Evolutionary conservation across 2,797 vertebrate genomes (phyloP), one percentile per base, ranked within the genome.

Genomic region (Coendou prehensilis): DNA sequence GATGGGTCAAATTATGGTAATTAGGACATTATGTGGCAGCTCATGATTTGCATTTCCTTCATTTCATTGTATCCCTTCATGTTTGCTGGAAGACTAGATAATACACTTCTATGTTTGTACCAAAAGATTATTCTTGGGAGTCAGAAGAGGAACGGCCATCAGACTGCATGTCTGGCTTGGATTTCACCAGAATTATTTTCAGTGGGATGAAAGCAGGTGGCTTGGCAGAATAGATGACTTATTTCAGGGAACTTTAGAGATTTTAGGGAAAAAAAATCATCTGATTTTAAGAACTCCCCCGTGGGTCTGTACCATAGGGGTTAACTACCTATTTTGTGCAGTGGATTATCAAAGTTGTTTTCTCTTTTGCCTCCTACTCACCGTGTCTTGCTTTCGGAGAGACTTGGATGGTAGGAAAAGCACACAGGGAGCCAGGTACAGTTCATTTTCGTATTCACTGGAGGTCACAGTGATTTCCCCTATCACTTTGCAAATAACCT

Each of bases 1-100:
- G 96, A 69, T 18, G 87, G 96, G 90, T 87, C 97, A 97, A 94
- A 97, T 97, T 95, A 98, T 98, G 98, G 94, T 98, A 97, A 98
- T 98, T 95, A 97, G 97, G 54, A 87, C 89, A 82, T 97, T 81
- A 63, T 91, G 96, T 89, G 95, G 90, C 90, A 97, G 92, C 94
- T 97, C 94, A 54, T 82, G 96, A 92, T 97, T 96, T 97, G 96
- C 96, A 97, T 97, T 97, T 97, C 97, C 93, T 97, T 97, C 94
- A 93, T 96, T 91, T 95, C 93, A 93, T 95, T 98, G 97, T 97
- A 88, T 93, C 92, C 86, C 63, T 97, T 94, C 79, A 59, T 86
- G 89, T 96, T 97, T 95, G 69, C 82, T 96, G 69, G 71, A 92
- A 96, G 92, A 93, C 92, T 93, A 96, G 97, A 98, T 97, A 98